Evolutionary conservation across 2,888 invertebrate species (phyloP), one percentile per base, ranked within the genome.

Genomic region (Agrilus biguttatus): DNA sequence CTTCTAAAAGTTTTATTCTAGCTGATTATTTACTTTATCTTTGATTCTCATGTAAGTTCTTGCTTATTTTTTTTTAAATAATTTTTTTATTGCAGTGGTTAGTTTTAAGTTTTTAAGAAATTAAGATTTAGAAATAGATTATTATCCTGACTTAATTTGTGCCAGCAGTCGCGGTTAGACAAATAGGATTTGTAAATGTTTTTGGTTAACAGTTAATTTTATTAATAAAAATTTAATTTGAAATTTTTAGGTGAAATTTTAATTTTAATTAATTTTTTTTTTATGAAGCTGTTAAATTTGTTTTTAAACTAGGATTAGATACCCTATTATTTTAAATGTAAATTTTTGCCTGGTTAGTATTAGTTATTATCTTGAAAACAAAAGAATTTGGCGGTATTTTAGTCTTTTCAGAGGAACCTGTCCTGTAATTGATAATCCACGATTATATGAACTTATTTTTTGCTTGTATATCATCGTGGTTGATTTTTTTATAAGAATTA

Each of bases 81-180:
- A 53, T 63, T 58, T 54, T 56, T 49, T 55, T 45, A 43, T n/a
- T 46, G 56, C 62, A 69, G 64, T 72, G 70, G 68, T 68, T 70
- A 68, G 58, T 66, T 62, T 73, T 73, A 70, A 67, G 65, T 57
- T 70, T 73, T 72, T 72, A 73, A 68, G 67, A 67, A 72, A 70
- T 71, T 66, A 73, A 71, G 70, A 73, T 68, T 71, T 74, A 74
- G 72, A 66, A 69, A 73, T 72, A 68, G 67, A 66, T 56, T 55
- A 58, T 63, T 74, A 67, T 72, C 72, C 67, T 71, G 69, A 73
- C 71, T 61, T 73, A 75, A 69, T 71, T 75, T 75, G 75, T 76
- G 76, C 76, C 76, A 78, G 77, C 77, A 76, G 71, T 72, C 72
- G 77, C 77, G 78, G 74, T 77, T 77, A 78, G 56, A 75, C 77